Evolutionary conservation across 2,113 vertebrate genomes (phyloP), one percentile per base, ranked within the genome.

Genomic region (Dipodomys spectabilis): DNA sequence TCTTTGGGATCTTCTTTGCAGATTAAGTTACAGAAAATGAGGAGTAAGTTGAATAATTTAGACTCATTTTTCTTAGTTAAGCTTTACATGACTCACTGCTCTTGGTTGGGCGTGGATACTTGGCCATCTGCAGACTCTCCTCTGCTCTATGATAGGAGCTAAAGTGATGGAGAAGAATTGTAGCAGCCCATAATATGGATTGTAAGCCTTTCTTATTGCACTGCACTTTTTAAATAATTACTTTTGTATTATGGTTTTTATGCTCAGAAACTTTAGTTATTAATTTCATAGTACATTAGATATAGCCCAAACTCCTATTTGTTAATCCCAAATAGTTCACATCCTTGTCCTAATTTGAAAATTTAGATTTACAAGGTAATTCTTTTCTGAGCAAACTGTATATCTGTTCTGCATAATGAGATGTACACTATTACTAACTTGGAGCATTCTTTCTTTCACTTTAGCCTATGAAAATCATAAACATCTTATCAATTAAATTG

Each of bases 341-440:
- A 93, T 64, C 16, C 4, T 62, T 85, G 71, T n/a, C 25, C 16
- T 94, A 71, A 82, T 79, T 86, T 73, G 65, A 94, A 88, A 82
- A 64, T 19, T 74, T 22, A 49, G 6, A 71, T 22, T 53, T 71
- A 39, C 71, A 62, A 49, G 11, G 19, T 64, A 60, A 11, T 23
- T 95, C 16, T 81, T 79, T 68, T 53, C 9, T 30, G 72, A 86
- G 23, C 44, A 86, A 49, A 39, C 39, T 82, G 83, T 3, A 68
- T 49, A 57, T 74, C 22, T 10, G 57, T 32, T 81, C 81, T n/a
- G 44, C 19, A 30, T 75, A 15, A 82, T 15, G 69, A 88, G 19
- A 82, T 93, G 30, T 62, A 72, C 57, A 9, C 19, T 57, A 2
- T 80, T 93, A 64, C 30, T 92, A 32, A 22, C 28, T 39, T 39